Evolutionary conservation across 2,888 invertebrate species (phyloP).

Genomic region (Drosophila ustulata): DNA sequence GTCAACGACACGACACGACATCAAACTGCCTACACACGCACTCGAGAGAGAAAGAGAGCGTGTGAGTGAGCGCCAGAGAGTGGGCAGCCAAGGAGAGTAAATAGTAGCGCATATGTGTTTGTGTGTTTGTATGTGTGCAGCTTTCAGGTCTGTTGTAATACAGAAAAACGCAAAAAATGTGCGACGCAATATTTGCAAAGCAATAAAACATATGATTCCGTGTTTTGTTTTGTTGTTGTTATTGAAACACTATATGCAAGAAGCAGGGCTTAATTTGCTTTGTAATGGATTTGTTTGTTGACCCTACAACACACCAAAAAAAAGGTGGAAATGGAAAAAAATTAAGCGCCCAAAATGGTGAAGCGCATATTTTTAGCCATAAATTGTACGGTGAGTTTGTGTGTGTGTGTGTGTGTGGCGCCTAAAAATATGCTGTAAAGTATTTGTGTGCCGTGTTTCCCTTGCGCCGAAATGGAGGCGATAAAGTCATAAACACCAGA

Average conservation of each 20-base stretch:
- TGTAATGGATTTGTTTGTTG: slow-evolving; percentile 57
- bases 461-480: slow-evolving; percentile 25
- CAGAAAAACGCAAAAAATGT: slow-evolving; percentile 55
- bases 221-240: slow-evolving; percentile 26
- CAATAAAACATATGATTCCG: slow-evolving; percentile 71
- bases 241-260: slow-evolving; percentile 48
- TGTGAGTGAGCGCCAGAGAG: neutral
- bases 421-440: slow-evolving; percentile 60
- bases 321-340: neutral
- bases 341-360: slow-evolving; percentile 25
- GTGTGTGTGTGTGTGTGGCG: slow-evolving; percentile 17
- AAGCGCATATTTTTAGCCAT: slow-evolving; percentile 66
- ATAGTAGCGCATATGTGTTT: neutral
- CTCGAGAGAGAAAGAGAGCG: slow-evolving; percentile 5
- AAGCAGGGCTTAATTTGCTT: slow-evolving; percentile 31
- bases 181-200: slow-evolving; percentile 70
- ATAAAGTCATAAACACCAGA: slow-evolving; percentile 36
- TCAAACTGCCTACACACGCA: slow-evolving; percentile 22
- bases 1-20: slow-evolving; percentile 65
- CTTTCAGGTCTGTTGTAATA: slow-evolving; percentile 22
- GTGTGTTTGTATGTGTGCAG: slow-evolving; percentile 1
- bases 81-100: slow-evolving; percentile 1
- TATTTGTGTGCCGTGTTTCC: slow-evolving; percentile 20
- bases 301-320: slow-evolving; percentile 3
- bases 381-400: neutral